Evolutionary conservation across 37 sponge, comb jelly and placozoan genomes (phyloP), one percentile per base, ranked within the genome.

Genomic region (Halisarca cf. caerulea): DNA sequence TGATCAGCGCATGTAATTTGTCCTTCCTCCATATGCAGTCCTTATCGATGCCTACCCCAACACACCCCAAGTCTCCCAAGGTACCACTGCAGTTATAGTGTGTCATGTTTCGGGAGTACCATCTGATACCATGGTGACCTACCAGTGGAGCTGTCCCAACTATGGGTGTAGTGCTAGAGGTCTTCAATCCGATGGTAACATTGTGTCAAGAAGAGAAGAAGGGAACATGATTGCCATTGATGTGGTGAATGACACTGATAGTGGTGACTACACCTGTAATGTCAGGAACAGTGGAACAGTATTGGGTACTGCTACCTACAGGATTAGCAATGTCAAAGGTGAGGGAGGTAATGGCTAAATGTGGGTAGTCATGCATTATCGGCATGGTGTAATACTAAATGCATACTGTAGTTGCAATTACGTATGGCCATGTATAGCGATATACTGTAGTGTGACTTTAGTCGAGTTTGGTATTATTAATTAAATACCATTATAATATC

Each of bases 31-130:
- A 39, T 4, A 20, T 17, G 6, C 45, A 74, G 77, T 74, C 18
- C n/a, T 44, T n/a, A 74, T 74, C 24, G 77, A 74, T 74, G 77
- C 77, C 77, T 74, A 74, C 45, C 77, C 77, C 20, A 74, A 41
- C 77, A 74, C 43, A 21, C 21, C 77, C 6, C n/a, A 14, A 8
- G 77, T 74, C 38, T 32, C 32, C 38, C 77, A 74, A 74, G 77
- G 77, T 24, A 74, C 77, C 21, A 74, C 77, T 24, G 41, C 41
- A n/a, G 44, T 74, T 74, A 21, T 74, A 44, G 77, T 74, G 44
- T 74, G 77, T 25, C 32, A 37, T 36, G 77, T 74, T 40, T 42
- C 36, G 15, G 77, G 77, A 74, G 77, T 74, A 40, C 77, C 77
- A 44, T 74, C 42, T 40, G 42, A 7, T 24, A 74, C 45, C 25